Conservation (phyloP, 2,113 vertebrate genomes). For the Meriones unguiculatus region DNA sequence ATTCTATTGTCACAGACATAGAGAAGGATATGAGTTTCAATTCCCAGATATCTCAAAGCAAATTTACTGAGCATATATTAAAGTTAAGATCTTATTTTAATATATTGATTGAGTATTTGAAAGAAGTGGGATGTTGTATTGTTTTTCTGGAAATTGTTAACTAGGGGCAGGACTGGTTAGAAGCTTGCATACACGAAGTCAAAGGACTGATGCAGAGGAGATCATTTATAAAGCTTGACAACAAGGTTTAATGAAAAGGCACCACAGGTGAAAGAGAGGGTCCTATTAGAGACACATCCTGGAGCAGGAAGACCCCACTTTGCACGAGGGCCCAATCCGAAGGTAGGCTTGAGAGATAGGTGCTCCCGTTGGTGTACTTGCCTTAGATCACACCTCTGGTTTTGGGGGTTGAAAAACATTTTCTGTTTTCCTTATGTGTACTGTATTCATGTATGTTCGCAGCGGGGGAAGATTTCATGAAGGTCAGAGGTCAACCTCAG, state of each 20-base stretch:
- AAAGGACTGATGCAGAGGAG: not conserved
- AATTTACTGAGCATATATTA: not conserved
- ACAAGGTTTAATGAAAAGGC: not conserved
- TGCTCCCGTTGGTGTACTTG: not conserved
- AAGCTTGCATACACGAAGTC: not conserved
- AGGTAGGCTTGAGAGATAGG: not conserved
- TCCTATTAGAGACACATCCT: rapidly evolving
- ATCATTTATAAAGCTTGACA: not conserved
- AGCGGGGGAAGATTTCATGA: rapidly evolving
- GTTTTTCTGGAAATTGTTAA: not conserved
- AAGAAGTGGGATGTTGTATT: not conserved
- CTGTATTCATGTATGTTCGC: not conserved
- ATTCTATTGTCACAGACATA: constrained; percentile 69
- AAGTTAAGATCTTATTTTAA: not conserved
- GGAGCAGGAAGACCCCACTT: not conserved
- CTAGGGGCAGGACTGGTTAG: not conserved
- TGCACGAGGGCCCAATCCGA: not conserved
- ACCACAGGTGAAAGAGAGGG: not conserved
- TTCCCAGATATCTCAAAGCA: constrained; percentile 67
- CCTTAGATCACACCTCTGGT: not conserved
- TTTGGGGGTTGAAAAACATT: not conserved
- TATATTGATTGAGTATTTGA: not conserved
- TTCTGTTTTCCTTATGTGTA: not conserved
- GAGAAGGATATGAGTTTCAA: constrained; percentile 59
- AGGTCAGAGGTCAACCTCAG: not conserved